phyloP scores from a whole-genome alignment of 2,888 invertebrate species.

The Lasius fuliginosus region DNA sequence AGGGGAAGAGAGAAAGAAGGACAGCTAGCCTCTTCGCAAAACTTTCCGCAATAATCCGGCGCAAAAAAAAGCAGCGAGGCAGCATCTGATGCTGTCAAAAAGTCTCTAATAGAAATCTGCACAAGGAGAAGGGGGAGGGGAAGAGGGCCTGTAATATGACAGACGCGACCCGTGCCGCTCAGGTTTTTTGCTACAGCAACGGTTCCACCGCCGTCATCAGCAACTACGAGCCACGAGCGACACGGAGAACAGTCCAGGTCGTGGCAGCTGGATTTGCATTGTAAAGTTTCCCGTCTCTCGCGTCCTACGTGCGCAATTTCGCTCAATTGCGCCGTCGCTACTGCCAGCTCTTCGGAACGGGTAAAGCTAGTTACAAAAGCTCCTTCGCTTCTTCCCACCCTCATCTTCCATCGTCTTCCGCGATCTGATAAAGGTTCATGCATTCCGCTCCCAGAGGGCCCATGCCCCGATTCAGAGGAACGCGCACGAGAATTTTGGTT shows the following conservation, averaged over 20 bases:
- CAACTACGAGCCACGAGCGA: constrained; percentile 53
- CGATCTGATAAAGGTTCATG: constrained; percentile 50
- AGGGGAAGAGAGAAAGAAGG: neutral
- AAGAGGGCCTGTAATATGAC: constrained; percentile 45
- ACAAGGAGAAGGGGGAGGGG: neutral
- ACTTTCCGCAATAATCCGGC: constrained; percentile 70
- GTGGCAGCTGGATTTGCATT: constrained; percentile 64
- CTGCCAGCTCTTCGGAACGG: constrained; percentile 50
- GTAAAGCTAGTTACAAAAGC: constrained; percentile 58
- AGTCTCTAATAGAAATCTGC: constrained; percentile 67
- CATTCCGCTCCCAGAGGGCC: constrained; percentile 50
- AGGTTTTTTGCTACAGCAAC: constrained; percentile 20
- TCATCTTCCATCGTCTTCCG: constrained; percentile 45
- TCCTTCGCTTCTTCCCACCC: constrained; percentile 48
- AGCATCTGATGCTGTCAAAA: constrained; percentile 72
- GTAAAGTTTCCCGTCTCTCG: constrained; percentile 57
- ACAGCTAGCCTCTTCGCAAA: constrained; percentile 37
- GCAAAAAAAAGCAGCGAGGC: constrained; percentile 62
- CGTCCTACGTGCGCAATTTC: constrained; percentile 61
- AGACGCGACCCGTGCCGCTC: constrained; percentile 41
- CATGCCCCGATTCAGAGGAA: constrained; percentile 17
- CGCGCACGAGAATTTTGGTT: constrained; percentile 19
- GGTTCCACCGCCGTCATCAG: constrained; percentile 50
- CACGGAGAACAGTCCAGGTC: constrained; percentile 48
- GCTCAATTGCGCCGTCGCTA: constrained; percentile 61